A percentile compares a stretch with the other conserved stretches of the same genome.
Conservation (phyloP, 1,140 invertebrate genomes). For the Trinorchestia longiramus region DNA sequence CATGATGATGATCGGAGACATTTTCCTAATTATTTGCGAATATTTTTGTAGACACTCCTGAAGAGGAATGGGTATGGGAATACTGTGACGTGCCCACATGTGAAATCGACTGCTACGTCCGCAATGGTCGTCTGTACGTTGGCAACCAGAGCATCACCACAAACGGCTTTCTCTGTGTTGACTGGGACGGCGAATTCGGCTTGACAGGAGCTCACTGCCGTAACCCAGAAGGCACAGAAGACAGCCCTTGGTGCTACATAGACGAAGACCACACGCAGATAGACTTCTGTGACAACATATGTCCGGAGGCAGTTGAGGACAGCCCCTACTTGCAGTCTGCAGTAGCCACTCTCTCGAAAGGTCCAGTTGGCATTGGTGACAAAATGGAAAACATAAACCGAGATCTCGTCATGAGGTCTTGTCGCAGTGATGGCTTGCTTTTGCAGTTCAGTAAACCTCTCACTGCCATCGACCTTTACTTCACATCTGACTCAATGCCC, state of each 20-base stretch:
- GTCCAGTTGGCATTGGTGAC: conserved; percentile 61
- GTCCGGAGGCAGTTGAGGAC: conserved; percentile 56
- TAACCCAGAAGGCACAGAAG: conserved; percentile 58
- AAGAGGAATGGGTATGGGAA: conserved; percentile 63
- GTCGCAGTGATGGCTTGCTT: conserved; percentile 58
- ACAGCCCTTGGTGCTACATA: conserved; percentile 59
- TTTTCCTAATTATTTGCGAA: not conserved
- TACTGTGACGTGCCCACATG: conserved; percentile 62
- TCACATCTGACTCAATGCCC: conserved; percentile 43
- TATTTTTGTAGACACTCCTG: conserved; percentile 41
- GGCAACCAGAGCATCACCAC: conserved; percentile 60
- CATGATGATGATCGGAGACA: not conserved
- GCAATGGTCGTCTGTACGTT: conserved; percentile 54
- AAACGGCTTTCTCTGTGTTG: conserved; percentile 57
- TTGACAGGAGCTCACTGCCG: conserved; percentile 55
- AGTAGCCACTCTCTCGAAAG: conserved; percentile 58
- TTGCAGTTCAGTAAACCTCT: conserved; percentile 59
- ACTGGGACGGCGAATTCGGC: conserved; percentile 57
- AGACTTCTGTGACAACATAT: conserved; percentile 61
- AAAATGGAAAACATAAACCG: conserved; percentile 57
- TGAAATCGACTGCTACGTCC: conserved; percentile 59
- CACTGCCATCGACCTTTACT: conserved; percentile 59
- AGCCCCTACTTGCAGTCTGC: conserved; percentile 60
- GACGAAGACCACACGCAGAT: conserved; percentile 52
- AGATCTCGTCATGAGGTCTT: conserved; percentile 59